Percentiles rank a stretch among this genome's conserved stretches.
Conservation (phyloP, 2,797 vertebrate genomes). For the Sebastiscus tertius region DNA sequence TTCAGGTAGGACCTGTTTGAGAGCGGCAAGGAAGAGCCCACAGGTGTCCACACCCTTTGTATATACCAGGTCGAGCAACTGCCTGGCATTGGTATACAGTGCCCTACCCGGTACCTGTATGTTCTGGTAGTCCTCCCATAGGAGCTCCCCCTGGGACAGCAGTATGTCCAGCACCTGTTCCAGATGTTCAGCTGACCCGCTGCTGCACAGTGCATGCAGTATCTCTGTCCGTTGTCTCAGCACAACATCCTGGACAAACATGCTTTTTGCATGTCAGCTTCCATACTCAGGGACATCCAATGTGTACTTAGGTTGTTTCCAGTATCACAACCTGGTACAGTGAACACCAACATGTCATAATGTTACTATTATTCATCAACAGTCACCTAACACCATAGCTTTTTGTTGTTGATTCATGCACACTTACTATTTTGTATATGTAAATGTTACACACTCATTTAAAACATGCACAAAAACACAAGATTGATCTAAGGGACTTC, state of each 20-base stretch:
- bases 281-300: constrained; percentile 20
- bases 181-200: constrained; percentile 82
- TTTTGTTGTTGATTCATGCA: neutral
- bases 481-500: neutral
- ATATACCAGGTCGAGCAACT: constrained; percentile 83
- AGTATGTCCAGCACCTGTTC: constrained; percentile 86
- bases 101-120: constrained; percentile 72
- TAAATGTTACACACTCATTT: neutral
- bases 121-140: constrained; percentile 87
- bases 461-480: neutral
- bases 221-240: constrained; percentile 82
- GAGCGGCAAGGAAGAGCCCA: constrained; percentile 70
- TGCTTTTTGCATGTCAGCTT: constrained; percentile 50
- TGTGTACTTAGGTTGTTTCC: neutral
- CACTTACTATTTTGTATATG: neutral
- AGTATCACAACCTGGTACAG: neutral
- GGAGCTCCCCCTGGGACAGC: constrained; percentile 81
- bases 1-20: constrained; percentile 75
- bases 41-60: constrained; percentile 82
- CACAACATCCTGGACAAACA: constrained; percentile 81
- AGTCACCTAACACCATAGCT: neutral
- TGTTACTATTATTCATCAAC: neutral
- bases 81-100: constrained; percentile 76
- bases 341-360: neutral
- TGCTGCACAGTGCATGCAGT: constrained; percentile 79